Conservation (phyloP, 2,888 invertebrate species). For the Dusona sp. region DNA sequence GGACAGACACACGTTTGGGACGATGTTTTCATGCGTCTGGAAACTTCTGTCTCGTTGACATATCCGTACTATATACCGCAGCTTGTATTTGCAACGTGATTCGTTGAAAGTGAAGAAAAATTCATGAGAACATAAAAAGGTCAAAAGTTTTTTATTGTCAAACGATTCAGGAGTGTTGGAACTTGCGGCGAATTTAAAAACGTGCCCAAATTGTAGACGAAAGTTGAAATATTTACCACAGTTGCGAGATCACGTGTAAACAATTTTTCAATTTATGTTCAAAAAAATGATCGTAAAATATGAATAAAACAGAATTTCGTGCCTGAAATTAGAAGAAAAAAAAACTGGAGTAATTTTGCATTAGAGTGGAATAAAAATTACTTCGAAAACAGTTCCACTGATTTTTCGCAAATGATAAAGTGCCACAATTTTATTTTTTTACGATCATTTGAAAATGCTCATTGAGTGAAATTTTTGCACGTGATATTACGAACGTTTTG, state of each 20-base stretch:
- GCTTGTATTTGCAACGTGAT: constrained; percentile 44
- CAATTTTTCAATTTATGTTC: background rate
- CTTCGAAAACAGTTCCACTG: background rate
- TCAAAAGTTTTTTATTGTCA: too few relatives aligned
- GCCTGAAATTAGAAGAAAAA: background rate
- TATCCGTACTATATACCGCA: constrained; percentile 52
- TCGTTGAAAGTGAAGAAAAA: constrained; percentile 1
- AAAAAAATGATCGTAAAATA: background rate
- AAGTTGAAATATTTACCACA: too few relatives aligned
- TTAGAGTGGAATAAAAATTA: background rate
- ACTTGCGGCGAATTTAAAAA: background rate
- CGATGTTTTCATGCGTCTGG: constrained; percentile 24
- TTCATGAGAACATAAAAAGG: background rate
- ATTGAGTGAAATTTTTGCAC: background rate
- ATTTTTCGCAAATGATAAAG: background rate
- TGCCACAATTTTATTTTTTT: background rate
- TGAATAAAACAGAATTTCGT: too few relatives aligned
- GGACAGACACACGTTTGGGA: constrained; percentile 5
- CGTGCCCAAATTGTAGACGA: background rate
- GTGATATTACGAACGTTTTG: background rate
- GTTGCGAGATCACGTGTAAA: background rate
- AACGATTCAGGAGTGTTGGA: background rate
- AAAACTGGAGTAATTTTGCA: background rate
- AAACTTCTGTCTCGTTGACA: constrained; percentile 39
- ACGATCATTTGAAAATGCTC: background rate